Base-by-base conservation (phyloP, 2,888 invertebrate genomes). In the Anoplius nigerrimus region DNA sequence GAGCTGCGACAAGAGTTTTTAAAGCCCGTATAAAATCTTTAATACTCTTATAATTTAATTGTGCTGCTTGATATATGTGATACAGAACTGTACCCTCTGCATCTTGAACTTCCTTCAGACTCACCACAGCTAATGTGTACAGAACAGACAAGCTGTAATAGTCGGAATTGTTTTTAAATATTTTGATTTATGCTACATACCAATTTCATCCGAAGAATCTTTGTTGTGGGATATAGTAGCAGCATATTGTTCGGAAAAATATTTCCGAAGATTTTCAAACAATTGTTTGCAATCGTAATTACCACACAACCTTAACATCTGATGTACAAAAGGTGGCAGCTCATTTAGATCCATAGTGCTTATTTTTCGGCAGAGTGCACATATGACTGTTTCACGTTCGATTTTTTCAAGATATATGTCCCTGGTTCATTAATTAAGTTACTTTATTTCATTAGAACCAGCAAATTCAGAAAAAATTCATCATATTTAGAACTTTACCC, bases 311-410 rank as follows among this genome's bases (percentile, higher is more conserved):
- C 90, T 91, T n/a, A 94, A 86, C 56, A 94, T 82, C 78, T 94
- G 94, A 87, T 93, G 93, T 0, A 93, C 91, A 34, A 94, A 88
- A 0, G 93, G 91, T 0, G 94, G 94, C 27, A 94, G 80, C 75
- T 93, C 92, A 68, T 92, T 92, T 0, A 93, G 90, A 4, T 91
- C 90, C 61, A 92, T 84, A 56, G 91, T 91, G 62, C 91, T 90
- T 24, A 94, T 87, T 80, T 92, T 90, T 0, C 90, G 89, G 69
- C 92, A 92, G 22, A 94, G 87, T 76, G 93, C 92, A 78, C 90
- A 92, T 2, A 94, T 91, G 1, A 93, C 91, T 82, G 91, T 90
- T 56, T 89, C 88, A 79, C 93, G 92, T 77, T 93, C 92, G 59
- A 90, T 90, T 59, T 91, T 91, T 0, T 91, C 89, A 63, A 94